Conservation (phyloP, 1,140 invertebrate genomes). For the Sitobion miscanthi region DNA sequence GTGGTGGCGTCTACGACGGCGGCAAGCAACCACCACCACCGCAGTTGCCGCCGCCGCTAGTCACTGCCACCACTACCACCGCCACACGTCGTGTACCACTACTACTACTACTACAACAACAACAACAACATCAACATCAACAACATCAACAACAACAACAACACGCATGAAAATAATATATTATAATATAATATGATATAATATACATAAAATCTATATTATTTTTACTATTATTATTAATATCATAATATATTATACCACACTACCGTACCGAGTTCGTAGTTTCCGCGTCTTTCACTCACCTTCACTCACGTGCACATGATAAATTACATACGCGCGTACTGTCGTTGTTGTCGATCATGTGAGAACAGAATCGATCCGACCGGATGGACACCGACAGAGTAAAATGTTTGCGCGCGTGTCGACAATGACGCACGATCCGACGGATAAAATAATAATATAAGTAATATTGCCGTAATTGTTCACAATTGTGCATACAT, state of each 20-base stretch:
- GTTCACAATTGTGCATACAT: not conserved
- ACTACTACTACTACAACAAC: not conserved
- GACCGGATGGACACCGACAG: not conserved
- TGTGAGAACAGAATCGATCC: not conserved
- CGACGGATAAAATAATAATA: not conserved
- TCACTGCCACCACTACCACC: not conserved
- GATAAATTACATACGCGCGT: not conserved
- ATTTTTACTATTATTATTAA: not conserved
- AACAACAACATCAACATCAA: not conserved
- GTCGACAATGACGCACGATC: not conserved
- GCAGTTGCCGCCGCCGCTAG: not conserved
- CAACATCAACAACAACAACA: not conserved
- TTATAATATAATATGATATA: not conserved
- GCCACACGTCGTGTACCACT: not conserved
- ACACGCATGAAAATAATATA: not conserved
- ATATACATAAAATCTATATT: not conserved
- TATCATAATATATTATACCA: not conserved
- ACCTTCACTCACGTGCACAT: not conserved
- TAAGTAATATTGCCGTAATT: not conserved
- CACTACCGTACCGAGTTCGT: not conserved
- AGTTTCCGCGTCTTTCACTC: not conserved
- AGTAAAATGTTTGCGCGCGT: not conserved
- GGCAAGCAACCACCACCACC: not conserved
- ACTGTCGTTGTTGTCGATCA: not conserved
- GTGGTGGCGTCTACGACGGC: conserved; percentile 21